Evolutionary conservation across 2,113 vertebrate species (phyloP).

Genomic region (Callospermophilus lateralis): DNA sequence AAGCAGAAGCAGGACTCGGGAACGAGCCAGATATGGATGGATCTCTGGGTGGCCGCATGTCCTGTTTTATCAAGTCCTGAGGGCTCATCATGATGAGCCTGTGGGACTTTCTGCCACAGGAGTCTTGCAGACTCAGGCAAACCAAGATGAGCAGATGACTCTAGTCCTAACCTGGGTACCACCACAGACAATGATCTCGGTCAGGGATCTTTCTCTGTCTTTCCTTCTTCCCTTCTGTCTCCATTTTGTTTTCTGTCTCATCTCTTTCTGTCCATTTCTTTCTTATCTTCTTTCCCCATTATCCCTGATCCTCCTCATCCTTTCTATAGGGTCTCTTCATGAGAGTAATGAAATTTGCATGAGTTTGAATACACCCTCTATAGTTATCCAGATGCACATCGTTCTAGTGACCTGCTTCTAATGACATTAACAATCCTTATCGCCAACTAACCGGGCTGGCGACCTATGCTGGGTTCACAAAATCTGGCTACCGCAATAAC

Average conservation of each 20-base stretch:
- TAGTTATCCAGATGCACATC: background rate
- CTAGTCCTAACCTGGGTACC: background rate
- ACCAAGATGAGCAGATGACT: rapidly evolving
- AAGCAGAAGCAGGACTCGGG: background rate
- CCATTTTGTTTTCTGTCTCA: background rate
- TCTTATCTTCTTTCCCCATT: background rate
- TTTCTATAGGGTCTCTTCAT: background rate
- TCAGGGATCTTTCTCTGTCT: too few species aligned
- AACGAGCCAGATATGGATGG: background rate
- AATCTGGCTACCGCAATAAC: too few species aligned
- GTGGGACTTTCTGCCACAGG: too few species aligned
- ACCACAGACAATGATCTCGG: background rate
- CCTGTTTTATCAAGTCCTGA: background rate
- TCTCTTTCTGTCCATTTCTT: background rate
- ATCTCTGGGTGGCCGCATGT: background rate
- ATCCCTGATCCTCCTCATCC: background rate
- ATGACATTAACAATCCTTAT: background rate
- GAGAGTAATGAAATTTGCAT: background rate
- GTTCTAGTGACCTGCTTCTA: background rate
- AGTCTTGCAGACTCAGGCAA: background rate
- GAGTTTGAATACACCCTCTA: background rate
- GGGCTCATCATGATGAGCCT: too few species aligned
- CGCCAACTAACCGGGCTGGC: too few species aligned
- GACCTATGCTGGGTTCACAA: too few species aligned
- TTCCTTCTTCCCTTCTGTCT: background rate